These are phyloP conservation scores for Panthera leo DNA, from an alignment of 2,113 vertebrate species.

Conservation along the genomic window DNA sequence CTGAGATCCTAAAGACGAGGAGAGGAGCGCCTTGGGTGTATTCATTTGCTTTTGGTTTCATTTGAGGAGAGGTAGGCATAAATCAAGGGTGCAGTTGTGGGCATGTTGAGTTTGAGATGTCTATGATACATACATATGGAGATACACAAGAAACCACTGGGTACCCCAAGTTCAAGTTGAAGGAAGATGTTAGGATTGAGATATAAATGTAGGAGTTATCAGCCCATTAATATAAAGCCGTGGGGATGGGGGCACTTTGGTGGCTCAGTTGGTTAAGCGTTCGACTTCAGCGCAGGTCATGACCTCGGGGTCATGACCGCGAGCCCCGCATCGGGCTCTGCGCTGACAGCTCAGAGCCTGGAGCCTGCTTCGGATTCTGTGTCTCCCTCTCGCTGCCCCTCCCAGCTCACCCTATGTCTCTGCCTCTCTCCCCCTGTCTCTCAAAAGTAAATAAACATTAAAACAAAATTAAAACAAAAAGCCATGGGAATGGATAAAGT, in stretches of 20 bases:
- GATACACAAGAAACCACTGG: neutral
- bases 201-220: neutral
- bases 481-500: neutral
- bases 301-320: too few species aligned
- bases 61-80: neutral
- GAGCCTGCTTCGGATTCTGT: too few species aligned
- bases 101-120: neutral
- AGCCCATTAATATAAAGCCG: neutral
- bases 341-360: too few species aligned
- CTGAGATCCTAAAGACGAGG: neutral
- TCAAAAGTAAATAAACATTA: too few species aligned
- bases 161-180: neutral
- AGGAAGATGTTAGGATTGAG: neutral
- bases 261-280: too few species aligned
- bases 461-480: neutral
- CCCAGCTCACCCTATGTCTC: too few species aligned
- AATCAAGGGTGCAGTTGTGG: neutral
- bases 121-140: neutral
- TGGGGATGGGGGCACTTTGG: neutral
- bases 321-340: too few species aligned
- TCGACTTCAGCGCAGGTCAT: too few species aligned
- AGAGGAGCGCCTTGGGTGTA: neutral
- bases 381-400: too few species aligned
- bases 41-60: neutral
- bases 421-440: too few species aligned